Conservation (phyloP, 1,140 invertebrate genomes). For the Eumaeus atala region DNA sequence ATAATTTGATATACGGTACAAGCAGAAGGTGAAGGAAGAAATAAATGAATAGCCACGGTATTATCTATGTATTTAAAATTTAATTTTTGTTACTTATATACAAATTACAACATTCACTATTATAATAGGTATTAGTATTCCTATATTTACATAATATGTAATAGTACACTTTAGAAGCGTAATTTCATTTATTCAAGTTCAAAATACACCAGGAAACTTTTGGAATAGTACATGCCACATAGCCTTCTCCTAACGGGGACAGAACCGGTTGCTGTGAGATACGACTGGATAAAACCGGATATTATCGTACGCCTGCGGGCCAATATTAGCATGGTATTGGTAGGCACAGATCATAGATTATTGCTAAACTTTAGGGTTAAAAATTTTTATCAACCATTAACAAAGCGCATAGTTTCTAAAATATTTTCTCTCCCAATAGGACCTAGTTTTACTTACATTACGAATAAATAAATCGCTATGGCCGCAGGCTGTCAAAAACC, state of each 20-base stretch:
- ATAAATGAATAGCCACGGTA: slow-evolving; percentile 52
- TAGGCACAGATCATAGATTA: background rate
- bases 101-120: slow-evolving; percentile 74
- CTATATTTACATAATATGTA: slow-evolving; percentile 71
- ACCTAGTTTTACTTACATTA: background rate
- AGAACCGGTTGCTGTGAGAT: slow-evolving; percentile 25
- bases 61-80: slow-evolving; percentile 74
- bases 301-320: background rate
- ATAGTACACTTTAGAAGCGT: slow-evolving; percentile 72
- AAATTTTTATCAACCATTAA: too few species aligned
- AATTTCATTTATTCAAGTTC: slow-evolving; percentile 66
- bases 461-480: background rate
- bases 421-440: background rate
- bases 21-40: slow-evolving; percentile 11
- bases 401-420: too few species aligned
- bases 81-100: slow-evolving; percentile 74
- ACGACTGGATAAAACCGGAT: slow-evolving; percentile 13
- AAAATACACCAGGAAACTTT: slow-evolving; percentile 66
- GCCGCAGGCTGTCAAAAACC: background rate
- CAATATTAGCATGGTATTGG: slow-evolving; percentile 3
- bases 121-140: slow-evolving; percentile 70
- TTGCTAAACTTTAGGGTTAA: background rate
- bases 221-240: slow-evolving; percentile 54
- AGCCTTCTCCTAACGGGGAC: slow-evolving; percentile 34
- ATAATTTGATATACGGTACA: too few species aligned